Conservation (phyloP, 2,113 vertebrate species). For the Corythoichthys haematopterus region DNA sequence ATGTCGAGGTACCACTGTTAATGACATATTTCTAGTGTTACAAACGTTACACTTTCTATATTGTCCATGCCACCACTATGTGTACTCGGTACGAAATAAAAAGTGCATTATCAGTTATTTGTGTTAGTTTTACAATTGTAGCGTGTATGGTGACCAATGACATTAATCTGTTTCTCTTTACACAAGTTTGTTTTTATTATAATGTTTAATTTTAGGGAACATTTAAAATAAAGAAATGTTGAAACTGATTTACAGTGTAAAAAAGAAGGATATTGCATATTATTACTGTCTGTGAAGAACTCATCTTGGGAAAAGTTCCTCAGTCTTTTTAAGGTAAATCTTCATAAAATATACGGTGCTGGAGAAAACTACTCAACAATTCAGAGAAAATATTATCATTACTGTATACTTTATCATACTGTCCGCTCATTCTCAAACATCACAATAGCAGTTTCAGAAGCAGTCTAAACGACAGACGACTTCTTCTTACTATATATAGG, state of each 20-base stretch:
- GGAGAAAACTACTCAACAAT: background rate
- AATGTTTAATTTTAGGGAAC: background rate
- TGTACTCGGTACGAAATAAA: background rate
- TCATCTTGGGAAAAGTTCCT: background rate
- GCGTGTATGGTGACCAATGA: background rate
- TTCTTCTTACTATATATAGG: constrained; percentile 8
- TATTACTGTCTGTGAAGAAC: background rate
- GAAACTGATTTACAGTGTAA: too few species aligned
- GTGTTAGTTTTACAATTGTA: background rate
- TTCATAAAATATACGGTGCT: background rate
- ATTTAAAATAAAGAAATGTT: background rate
- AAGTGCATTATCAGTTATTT: background rate
- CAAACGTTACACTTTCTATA: background rate
- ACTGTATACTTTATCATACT: background rate
- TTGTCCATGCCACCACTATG: background rate
- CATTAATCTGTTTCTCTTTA: background rate
- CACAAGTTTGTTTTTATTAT: background rate
- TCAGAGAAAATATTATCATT: background rate
- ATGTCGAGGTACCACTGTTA: background rate
- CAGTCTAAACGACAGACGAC: constrained; percentile 25
- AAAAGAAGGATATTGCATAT: too few species aligned
- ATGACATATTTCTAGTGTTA: background rate
- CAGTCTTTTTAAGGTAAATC: background rate
- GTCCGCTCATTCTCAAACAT: constrained; percentile 32
- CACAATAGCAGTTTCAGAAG: constrained; percentile 25